These are phyloP conservation scores for Diogma glabrata DNA, from an alignment of 2,888 invertebrate species.

Conservation along the genomic window DNA sequence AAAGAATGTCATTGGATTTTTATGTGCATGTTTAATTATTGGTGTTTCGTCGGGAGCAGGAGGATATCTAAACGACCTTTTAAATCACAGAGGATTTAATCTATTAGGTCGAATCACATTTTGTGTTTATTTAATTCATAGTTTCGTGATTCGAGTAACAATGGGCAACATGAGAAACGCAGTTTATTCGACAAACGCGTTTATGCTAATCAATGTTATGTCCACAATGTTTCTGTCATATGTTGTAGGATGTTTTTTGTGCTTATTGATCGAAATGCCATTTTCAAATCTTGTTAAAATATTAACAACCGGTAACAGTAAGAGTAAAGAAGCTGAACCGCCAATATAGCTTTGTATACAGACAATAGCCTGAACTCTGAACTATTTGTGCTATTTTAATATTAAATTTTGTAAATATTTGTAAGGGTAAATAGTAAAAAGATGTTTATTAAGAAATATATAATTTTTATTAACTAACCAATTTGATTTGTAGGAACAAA, in stretches of 20 bases:
- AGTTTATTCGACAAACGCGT: not conserved
- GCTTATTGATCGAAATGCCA: conserved; percentile 10
- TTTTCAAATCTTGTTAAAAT: not conserved
- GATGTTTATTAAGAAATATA: too few relatives aligned
- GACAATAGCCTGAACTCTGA: too few relatives aligned
- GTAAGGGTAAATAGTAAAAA: too few relatives aligned
- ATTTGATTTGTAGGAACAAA: too few relatives aligned
- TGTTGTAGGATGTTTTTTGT: conserved; percentile 4
- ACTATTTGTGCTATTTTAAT: too few relatives aligned
- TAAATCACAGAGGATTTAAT: not conserved
- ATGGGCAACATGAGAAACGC: not conserved
- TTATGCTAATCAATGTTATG: not conserved
- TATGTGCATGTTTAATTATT: conserved; percentile 6
- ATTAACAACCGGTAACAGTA: too few relatives aligned
- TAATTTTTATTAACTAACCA: too few relatives aligned
- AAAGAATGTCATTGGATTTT: conserved; percentile 12
- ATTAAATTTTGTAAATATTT: too few relatives aligned
- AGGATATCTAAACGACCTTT: not conserved
- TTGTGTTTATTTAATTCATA: conserved; percentile 4
- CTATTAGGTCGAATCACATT: not conserved
- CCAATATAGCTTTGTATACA: too few relatives aligned
- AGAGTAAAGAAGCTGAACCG: too few relatives aligned
- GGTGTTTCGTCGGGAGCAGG: conserved; percentile 12
- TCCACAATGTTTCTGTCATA: conserved; percentile 4
- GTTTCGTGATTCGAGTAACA: conserved; percentile 1